Conservation (phyloP, 2,113 vertebrate species). For the Lathamus discolor region DNA sequence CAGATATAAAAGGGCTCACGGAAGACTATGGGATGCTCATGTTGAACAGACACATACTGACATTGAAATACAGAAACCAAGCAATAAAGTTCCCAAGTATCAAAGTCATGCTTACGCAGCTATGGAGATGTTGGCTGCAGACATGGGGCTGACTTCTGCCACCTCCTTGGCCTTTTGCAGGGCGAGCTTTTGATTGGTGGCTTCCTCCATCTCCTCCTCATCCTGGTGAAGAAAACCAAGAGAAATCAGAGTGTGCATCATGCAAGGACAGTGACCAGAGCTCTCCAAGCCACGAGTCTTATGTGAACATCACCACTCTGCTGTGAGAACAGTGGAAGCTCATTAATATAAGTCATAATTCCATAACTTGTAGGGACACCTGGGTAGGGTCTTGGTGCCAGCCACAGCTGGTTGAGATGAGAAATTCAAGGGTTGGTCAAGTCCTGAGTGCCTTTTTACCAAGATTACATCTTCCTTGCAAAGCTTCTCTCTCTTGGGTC, state of each 20-base stretch:
- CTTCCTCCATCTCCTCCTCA: slow-evolving; percentile 96
- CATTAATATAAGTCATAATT: not conserved
- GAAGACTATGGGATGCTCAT: not conserved
- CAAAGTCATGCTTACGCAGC: slow-evolving; percentile 84
- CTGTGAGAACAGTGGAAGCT: not conserved
- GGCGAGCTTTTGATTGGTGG: slow-evolving; percentile 93
- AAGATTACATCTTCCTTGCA: not conserved
- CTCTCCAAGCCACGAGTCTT: rapidly evolving
- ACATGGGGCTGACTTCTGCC: slow-evolving; percentile 96
- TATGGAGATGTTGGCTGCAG: slow-evolving; percentile 91
- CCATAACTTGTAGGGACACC: not conserved
- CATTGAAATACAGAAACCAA: not conserved
- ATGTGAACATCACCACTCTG: rapidly evolving
- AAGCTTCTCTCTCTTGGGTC: not conserved
- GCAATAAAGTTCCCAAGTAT: not conserved
- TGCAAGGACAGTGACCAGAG: rapidly evolving
- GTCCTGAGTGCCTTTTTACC: not conserved
- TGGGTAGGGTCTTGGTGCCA: not conserved
- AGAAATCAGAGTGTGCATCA: not conserved
- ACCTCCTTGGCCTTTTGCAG: slow-evolving; percentile 96
- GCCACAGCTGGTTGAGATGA: not conserved
- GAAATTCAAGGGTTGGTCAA: not conserved
- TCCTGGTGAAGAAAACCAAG: slow-evolving; percentile 76
- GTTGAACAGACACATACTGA: not conserved
- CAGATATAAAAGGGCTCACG: not conserved